A percentile compares a stretch with the other conserved stretches of the same genome.
phyloP scores from a whole-genome alignment of 2,888 invertebrate species.

The Tetheella fluctuosa region DNA sequence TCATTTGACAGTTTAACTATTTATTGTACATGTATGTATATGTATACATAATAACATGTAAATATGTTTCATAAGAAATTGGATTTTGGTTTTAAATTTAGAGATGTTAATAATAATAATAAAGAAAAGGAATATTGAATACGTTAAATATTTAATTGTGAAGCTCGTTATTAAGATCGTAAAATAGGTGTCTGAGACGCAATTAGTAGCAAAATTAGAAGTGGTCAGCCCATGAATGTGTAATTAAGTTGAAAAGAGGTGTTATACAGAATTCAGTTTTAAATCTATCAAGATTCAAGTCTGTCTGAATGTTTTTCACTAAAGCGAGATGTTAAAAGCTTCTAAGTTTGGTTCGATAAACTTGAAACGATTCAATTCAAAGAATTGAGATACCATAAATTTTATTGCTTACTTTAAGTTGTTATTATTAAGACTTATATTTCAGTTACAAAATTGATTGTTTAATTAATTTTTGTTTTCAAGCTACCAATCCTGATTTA shows the following conservation, averaged over 20 bases:
- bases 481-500: neutral
- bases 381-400: neutral
- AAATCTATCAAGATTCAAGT: slow-evolving; percentile 19
- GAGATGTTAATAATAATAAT: slow-evolving; percentile 12
- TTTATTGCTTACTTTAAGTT: neutral
- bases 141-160: slow-evolving; percentile 63
- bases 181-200: slow-evolving; percentile 61
- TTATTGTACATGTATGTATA: too few species aligned
- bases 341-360: neutral
- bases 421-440: neutral
- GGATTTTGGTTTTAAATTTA: neutral
- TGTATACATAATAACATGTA: too few species aligned
- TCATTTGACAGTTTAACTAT: too few species aligned
- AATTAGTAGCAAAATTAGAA: slow-evolving; percentile 60
- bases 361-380: neutral
- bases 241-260: slow-evolving; percentile 52
- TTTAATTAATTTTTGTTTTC: neutral
- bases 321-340: neutral
- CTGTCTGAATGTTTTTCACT: neutral
- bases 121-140: slow-evolving; percentile 30
- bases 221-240: slow-evolving; percentile 58
- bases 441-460: too few species aligned
- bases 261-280: slow-evolving; percentile 53
- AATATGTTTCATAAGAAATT: too few species aligned
- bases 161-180: slow-evolving; percentile 52